These are phyloP conservation scores for Zosterops lateralis DNA, from an alignment of 2,113 vertebrate genomes.

Conservation along the genomic window DNA sequence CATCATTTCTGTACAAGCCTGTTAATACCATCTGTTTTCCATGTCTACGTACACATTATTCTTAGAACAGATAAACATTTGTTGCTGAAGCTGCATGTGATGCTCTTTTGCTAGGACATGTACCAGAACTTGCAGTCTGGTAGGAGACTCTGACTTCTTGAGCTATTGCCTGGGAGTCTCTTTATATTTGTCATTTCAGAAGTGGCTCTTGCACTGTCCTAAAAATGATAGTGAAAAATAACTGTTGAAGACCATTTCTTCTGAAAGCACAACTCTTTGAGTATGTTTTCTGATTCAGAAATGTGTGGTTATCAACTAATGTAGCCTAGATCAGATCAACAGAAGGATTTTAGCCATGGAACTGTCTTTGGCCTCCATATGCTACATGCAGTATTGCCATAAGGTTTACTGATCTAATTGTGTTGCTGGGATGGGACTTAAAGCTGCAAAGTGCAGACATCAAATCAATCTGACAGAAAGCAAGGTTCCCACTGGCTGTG, in stretches of 20 bases:
- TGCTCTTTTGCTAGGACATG: not conserved
- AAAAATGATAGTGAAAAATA: not conserved
- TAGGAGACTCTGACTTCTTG: not conserved
- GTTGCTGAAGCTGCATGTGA: not conserved
- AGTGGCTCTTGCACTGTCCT: not conserved
- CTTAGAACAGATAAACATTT: not conserved
- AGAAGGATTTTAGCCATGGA: not conserved
- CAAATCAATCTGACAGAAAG: not conserved
- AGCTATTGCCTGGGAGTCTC: not conserved
- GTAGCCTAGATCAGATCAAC: not conserved
- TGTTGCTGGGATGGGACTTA: not conserved
- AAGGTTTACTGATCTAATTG: not conserved
- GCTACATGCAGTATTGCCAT: not conserved
- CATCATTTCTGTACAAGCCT: not conserved
- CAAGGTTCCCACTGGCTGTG: not conserved
- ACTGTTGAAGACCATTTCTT: not conserved
- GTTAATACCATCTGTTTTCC: not conserved
- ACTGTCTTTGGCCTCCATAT: not conserved
- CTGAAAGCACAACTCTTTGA: not conserved
- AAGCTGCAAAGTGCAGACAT: not conserved
- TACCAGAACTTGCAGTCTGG: not conserved
- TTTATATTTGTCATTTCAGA: not conserved
- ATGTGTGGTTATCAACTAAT: not conserved
- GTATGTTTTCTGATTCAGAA: not conserved
- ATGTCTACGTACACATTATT: not conserved